Conservation (phyloP, 1,140 invertebrate species). For the Mactra quadrangularis region DNA sequence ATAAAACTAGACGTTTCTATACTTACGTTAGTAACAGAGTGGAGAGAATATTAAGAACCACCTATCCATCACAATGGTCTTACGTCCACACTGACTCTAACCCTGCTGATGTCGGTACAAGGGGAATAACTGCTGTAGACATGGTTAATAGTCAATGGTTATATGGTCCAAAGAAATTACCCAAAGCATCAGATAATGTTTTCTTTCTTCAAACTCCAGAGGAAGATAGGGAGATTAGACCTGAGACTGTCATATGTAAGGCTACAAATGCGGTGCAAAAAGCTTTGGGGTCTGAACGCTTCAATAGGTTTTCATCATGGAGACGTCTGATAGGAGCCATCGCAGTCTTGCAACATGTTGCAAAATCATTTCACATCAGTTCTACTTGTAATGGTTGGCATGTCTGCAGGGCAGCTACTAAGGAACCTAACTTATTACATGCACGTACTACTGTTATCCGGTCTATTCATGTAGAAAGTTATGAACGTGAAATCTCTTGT, state of each 20-base stretch:
- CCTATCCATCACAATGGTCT: slow-evolving; percentile 24
- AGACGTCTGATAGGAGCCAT: neutral
- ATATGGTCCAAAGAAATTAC: neutral
- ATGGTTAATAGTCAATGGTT: slow-evolving; percentile 1
- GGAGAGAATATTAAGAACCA: neutral
- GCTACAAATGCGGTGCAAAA: neutral
- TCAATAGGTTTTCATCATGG: slow-evolving; percentile 17
- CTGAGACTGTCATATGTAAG: neutral
- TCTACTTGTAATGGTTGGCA: slow-evolving; percentile 47
- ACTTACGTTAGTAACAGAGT: slow-evolving; percentile 53
- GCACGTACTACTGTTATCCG: too few species aligned
- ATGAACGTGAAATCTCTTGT: too few species aligned
- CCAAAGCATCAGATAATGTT: neutral
- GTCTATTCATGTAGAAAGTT: too few species aligned
- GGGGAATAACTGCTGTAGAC: neutral
- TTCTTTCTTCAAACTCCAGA: slow-evolving; percentile 12
- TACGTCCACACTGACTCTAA: slow-evolving; percentile 4
- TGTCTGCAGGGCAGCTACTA: neutral
- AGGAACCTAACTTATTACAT: neutral
- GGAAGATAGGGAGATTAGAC: slow-evolving; percentile 31
- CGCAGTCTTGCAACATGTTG: neutral
- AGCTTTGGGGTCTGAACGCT: neutral
- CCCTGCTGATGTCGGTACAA: slow-evolving; percentile 52
- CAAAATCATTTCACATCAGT: slow-evolving; percentile 22
- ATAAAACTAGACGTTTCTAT: slow-evolving; percentile 31